A percentile compares a stretch with the other conserved stretches of the same genome.
Evolutionary conservation across 2,888 invertebrate genomes (phyloP).

Genomic region (Tipula vernalis): DNA sequence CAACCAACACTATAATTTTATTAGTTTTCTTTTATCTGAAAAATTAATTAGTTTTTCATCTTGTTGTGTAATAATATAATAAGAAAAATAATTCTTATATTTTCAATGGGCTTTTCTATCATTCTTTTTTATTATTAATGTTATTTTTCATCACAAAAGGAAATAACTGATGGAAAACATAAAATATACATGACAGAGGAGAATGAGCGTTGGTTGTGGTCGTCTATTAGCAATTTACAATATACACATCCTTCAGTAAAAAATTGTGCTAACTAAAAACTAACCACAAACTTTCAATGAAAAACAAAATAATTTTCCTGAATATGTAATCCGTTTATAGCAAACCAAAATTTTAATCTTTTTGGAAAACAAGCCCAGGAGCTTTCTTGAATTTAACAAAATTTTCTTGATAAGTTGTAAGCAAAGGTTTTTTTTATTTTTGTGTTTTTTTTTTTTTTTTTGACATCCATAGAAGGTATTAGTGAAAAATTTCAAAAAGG

Average conservation of each 20-base stretch:
- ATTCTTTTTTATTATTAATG: not conserved
- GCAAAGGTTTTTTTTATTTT: not conserved
- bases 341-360: not conserved
- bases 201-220: not conserved
- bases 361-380: not conserved
- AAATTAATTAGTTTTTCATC: not conserved
- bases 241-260: not conserved
- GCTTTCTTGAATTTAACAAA: not conserved
- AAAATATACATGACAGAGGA: not conserved
- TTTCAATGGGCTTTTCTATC: not conserved
- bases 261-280: not conserved
- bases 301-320: not conserved
- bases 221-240: not conserved
- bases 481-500: not conserved
- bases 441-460: too few species aligned
- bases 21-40: not conserved
- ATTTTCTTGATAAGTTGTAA: not conserved
- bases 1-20: not conserved
- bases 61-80: not conserved
- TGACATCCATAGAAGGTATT: not conserved
- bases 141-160: not conserved
- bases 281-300: not conserved
- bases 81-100: not conserved
- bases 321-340: too few species aligned
- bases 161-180: not conserved